phyloP scores from a whole-genome alignment of 2,797 vertebrate genomes.

The Anomalospiza imberbis region DNA sequence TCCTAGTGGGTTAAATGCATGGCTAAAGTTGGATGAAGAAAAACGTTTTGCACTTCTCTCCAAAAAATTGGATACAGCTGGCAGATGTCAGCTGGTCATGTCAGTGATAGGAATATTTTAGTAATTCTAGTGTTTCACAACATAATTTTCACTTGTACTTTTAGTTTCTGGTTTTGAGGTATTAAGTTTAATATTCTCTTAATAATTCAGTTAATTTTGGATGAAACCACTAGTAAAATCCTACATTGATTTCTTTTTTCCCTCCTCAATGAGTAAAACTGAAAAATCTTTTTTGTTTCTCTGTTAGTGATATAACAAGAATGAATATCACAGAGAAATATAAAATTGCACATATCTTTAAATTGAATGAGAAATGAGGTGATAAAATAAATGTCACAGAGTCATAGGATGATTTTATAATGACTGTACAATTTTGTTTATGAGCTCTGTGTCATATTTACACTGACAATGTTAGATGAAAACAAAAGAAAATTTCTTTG shows the following conservation, averaged over 20 bases:
- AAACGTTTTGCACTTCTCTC: conserved; percentile 66
- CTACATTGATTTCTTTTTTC: not conserved
- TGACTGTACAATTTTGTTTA: not conserved
- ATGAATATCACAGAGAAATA: conserved; percentile 5
- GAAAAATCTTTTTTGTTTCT: not conserved
- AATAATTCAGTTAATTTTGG: not conserved
- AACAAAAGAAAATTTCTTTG: not conserved
- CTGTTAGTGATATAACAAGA: not conserved
- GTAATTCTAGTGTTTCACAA: conserved; percentile 8
- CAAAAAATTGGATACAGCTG: conserved; percentile 40
- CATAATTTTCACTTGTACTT: conserved; percentile 8
- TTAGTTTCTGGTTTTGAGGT: conserved; percentile 12
- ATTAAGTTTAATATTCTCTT: conserved; percentile 7
- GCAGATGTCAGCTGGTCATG: conserved; percentile 25
- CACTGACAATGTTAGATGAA: not conserved
- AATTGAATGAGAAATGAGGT: not conserved
- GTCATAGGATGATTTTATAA: not conserved
- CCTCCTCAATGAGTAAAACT: not conserved
- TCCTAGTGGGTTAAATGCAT: conserved; percentile 40
- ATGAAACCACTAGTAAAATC: conserved; percentile 40
- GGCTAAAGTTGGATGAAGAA: conserved; percentile 44
- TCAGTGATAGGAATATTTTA: conserved; percentile 33
- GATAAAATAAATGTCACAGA: not conserved
- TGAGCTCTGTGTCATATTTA: not conserved
- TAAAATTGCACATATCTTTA: conserved; percentile 3